These are phyloP conservation scores for Tethea ocularis DNA, from an alignment of 2,888 invertebrate genomes.

Conservation along the genomic window DNA sequence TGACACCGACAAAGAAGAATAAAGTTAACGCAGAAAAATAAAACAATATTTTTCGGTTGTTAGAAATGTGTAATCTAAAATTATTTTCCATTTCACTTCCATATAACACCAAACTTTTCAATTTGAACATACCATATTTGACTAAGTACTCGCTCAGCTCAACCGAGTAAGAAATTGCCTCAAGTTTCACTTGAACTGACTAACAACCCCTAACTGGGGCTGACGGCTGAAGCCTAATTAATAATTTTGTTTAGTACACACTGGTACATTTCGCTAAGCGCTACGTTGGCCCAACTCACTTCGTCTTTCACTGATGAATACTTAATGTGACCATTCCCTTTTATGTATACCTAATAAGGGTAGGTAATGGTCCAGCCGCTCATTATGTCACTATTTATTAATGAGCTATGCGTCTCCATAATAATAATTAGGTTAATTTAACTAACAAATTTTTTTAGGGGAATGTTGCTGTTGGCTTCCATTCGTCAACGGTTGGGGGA, in stretches of 20 bases:
- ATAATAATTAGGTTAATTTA: too few species aligned
- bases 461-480: too few species aligned
- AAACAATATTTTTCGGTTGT: too few species aligned
- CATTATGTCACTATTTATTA: background rate
- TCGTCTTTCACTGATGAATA: background rate
- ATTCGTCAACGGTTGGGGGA: too few species aligned
- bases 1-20: too few species aligned
- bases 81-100: background rate
- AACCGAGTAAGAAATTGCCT: constrained; percentile 1
- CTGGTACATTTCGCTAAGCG: constrained; percentile 4
- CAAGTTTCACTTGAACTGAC: constrained; percentile 2
- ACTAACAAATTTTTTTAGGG: too few species aligned
- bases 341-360: background rate
- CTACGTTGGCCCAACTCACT: background rate
- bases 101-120: background rate
- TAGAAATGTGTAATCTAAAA: too few species aligned
- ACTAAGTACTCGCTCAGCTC: background rate
- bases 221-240: constrained; percentile 4
- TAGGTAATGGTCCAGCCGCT: background rate
- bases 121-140: background rate
- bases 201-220: background rate
- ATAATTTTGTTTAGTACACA: constrained; percentile 3
- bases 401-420: too few species aligned
- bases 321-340: background rate
- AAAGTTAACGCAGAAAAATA: too few species aligned